Base-by-base conservation (phyloP, 1,140 invertebrate species). In the Ceratosolen solmsi region DNA sequence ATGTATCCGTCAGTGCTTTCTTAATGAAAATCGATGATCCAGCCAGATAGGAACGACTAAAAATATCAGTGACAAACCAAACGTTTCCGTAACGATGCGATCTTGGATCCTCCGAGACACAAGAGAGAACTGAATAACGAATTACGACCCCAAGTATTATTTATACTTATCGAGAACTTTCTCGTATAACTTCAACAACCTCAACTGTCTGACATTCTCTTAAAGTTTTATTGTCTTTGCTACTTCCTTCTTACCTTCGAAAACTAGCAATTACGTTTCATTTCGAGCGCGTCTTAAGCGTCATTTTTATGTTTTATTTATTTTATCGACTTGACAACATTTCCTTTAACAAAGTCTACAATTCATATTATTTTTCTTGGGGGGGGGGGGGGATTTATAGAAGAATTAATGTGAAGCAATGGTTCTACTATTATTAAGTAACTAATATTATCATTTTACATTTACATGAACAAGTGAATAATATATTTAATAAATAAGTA, bases 101-200 rank as follows among this genome's bases (percentile, higher is more conserved):
- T 83, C 65, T 30, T 80, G 36, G 60, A 83, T 75, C 70, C 27
- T 33, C 30, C 27, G 22, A 76, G n/a, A 65, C 38, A 22, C 38
- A 13, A 41, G 46, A 58, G 68, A 41, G 60, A 77, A 80, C 79
- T 79, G 87, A 85, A 88, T 83, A 56, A 41, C 70, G 78, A 82
- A 72, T 77, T 83, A 76, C 78, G 74, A 73, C 84, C 80, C 73
- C 76, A 9, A 70, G 78, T 72, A 89, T 88, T 90, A 91, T 91
- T 91, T 91, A 91, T 90, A 89, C 83, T 60, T 75, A 70, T 71
- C 38, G 56, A 60, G 20, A 15, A 90, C 90, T 91, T 91, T 91
- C 90, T 86, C 89, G 36, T 54, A 22, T 33, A 51, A 36, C n/a
- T 30, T 2, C 46, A 38, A 7, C 30, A 27, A 15, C 13, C 46